These are phyloP conservation scores for Tenthredo amoena DNA, from an alignment of 2,888 invertebrate genomes.

Conservation along the genomic window DNA sequence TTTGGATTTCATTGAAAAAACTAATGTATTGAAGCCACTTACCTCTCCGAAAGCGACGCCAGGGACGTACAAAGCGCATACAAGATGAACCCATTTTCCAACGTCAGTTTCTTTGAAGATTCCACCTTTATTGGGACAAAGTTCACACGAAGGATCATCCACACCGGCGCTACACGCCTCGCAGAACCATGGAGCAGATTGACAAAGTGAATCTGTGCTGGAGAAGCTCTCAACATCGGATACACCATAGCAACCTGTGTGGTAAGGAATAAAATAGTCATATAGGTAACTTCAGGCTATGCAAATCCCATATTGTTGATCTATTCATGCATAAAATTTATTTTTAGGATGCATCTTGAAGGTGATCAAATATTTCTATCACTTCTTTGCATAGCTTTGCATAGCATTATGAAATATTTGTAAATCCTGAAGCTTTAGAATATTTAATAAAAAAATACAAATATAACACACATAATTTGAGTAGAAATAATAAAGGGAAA, in stretches of 20 bases:
- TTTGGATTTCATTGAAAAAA: background rate
- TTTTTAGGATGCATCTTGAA: too few relatives aligned
- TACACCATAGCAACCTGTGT: conserved; percentile 93
- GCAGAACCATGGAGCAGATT: conserved; percentile 99
- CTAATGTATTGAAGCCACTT: conserved; percentile 38
- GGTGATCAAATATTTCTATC: too few relatives aligned
- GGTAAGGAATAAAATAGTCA: conserved; percentile 2
- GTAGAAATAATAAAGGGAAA: too few relatives aligned
- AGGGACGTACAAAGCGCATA: conserved; percentile 98
- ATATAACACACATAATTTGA: background rate
- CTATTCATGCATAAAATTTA: too few relatives aligned
- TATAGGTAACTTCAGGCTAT: background rate
- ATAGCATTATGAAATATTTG: background rate
- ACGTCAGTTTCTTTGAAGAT: conserved; percentile 98
- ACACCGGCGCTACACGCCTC: conserved; percentile 97
- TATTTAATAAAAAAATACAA: background rate
- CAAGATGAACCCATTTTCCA: conserved; percentile 98
- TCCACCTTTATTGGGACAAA: conserved; percentile 95
- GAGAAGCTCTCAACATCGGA: conserved; percentile 94
- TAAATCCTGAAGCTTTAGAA: background rate
- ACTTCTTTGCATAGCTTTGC: too few relatives aligned
- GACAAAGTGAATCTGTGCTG: conserved; percentile 95
- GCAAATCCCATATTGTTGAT: too few relatives aligned
- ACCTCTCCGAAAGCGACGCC: conserved; percentile 98
- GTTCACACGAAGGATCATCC: conserved; percentile 93